Evolutionary conservation across 2,113 vertebrate genomes (phyloP).

Genomic region (Vidua macroura): DNA sequence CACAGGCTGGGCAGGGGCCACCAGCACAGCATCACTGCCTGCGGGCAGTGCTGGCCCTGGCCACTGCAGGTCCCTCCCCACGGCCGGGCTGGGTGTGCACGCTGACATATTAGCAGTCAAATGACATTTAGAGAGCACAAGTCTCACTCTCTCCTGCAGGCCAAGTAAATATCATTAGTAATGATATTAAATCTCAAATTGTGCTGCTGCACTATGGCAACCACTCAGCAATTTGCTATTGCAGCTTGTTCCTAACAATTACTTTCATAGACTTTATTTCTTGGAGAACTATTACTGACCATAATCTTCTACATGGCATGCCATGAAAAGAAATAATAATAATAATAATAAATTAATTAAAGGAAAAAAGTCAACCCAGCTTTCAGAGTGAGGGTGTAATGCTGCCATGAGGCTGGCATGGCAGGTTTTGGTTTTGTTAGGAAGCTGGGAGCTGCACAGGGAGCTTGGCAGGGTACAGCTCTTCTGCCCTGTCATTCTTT

Average conservation of each 20-base stretch:
- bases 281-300: constrained; percentile 20
- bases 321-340: background rate
- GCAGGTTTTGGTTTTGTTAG: background rate
- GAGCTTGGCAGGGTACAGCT: background rate
- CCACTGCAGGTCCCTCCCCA: background rate
- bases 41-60: accelerated
- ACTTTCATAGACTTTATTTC: background rate
- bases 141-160: constrained; percentile 10
- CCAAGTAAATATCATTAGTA: constrained; percentile 49
- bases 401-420: background rate
- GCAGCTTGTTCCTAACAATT: constrained; percentile 10
- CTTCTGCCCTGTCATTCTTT: background rate
- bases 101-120: background rate
- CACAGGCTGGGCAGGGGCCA: background rate
- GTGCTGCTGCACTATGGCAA: background rate
- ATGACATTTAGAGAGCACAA: constrained; percentile 20
- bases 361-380: background rate
- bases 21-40: accelerated
- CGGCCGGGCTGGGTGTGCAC: background rate
- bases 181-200: constrained; percentile 26
- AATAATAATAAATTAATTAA: background rate
- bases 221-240: constrained; percentile 1
- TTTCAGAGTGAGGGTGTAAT: background rate
- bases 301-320: background rate
- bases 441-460: background rate